Base-by-base conservation (phyloP, 1,140 invertebrate species). In the Lerema accius region DNA sequence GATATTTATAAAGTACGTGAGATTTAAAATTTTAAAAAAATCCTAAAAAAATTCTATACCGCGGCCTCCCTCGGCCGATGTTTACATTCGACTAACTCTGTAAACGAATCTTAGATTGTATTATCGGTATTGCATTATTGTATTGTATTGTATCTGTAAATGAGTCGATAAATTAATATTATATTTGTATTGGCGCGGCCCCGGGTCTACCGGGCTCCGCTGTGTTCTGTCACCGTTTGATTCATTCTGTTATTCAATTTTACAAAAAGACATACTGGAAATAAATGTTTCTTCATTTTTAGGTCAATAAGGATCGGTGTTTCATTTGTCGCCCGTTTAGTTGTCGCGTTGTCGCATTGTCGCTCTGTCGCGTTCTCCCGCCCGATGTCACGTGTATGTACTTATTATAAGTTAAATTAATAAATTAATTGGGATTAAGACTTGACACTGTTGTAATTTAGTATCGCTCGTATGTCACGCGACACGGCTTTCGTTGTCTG, bases 231-330 rank as follows among this genome's bases (percentile, higher is more conserved):
- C 82, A 82, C 80, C 80, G 84, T 89, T 91, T 84, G 75, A 90
- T 87, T 91, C 87, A 90, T 91, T 92, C 90, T 91, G 89, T 91
- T 91, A 91, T 89, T 89, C 84, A 91, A 91, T 91, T 91, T 90
- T 91, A 92, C 90, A 92, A 92, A 37, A 92, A 92, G 91, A 92
- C 91, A 92, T 92, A 91, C 90, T 83, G 87, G 91, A 90, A 94
- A 94, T 93, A 94, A 94, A 93, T 93, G 93, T 93, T 93, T 93
- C 92, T 93, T 93, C 93, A 94, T 94, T 94, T 94, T 93, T 94
- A 93, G 93, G 93, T 93, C 93, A 93, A 92, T 91, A 92, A 89
- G 76, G 76, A 90, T 88, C 80, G 66, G 82, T 89, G 87, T 90
- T 91, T 90, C 73, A 89, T 90, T 91, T 88, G 59, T 63, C 45